Evolutionary conservation across 2,888 invertebrate genomes (phyloP), one percentile per base, ranked within the genome.

Genomic region (Leptogaster cylindrica): DNA sequence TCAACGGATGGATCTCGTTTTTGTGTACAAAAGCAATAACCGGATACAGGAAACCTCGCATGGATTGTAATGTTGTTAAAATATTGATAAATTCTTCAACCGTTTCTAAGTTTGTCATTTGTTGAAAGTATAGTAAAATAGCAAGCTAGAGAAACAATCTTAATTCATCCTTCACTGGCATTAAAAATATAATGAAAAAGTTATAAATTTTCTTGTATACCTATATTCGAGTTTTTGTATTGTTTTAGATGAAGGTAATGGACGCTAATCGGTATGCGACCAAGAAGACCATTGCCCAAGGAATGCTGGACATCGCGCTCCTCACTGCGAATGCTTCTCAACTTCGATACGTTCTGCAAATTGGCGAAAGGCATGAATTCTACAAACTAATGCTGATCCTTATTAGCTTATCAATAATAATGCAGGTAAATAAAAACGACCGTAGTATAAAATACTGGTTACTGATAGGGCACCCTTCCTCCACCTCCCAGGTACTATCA

Each of bases 241-340:
- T 70, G 39, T 82, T 83, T 44, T 79, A 89, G 89, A 77, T 85
- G 74, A 92, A 91, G 79, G 84, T 88, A 1, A 82, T 93, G 78
- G 92, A 94, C 76, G 90, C 91, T 2, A 95, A 94, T 81, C 87
- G 90, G 72, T 95, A 94, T 86, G 93, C 94, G 18, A 93, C 93
- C 7, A 95, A 94, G 81, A 95, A 95, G 81, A 93, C 93, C 0
- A 92, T 94, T 67, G 93, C 94, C 0, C 94, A 94, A 83, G 93
- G 94, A 3, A 90, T 94, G 88, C 84, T 94, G 73, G 93, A 94
- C 78, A 92, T 94, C 67, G 93, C 94, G 1, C 82, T 94, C 71
- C 83, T 94, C 58, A 93, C 93, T 1, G 93, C 93, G 1, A 94
- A 94, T 77, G 93, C 93, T 2, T 92, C 92, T 0, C 94, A 94